phyloP scores from a whole-genome alignment of 2,797 vertebrate genomes.

The Otolemur crassicaudatus region DNA sequence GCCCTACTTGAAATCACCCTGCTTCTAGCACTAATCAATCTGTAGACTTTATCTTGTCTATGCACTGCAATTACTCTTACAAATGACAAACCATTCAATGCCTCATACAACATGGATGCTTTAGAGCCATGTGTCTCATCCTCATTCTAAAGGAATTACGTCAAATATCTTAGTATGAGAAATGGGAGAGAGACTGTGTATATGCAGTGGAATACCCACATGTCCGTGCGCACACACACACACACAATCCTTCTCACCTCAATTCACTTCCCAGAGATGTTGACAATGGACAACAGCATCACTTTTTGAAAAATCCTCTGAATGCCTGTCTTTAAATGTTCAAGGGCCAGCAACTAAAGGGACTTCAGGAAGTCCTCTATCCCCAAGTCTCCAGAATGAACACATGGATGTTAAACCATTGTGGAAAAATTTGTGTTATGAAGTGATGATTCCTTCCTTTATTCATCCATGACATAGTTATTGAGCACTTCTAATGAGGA shows the following conservation, averaged over 20 bases:
- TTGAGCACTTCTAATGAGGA: neutral
- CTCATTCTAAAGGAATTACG: conserved; percentile 17
- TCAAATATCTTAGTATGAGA: neutral
- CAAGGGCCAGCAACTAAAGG: neutral
- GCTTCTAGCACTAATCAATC: neutral
- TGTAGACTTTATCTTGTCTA: neutral
- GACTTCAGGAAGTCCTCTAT: neutral
- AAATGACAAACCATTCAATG: neutral
- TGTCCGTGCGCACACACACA: neutral
- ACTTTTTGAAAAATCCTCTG: neutral
- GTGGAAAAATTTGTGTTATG: neutral
- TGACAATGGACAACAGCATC: neutral
- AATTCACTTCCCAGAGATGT: neutral
- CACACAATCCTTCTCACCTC: neutral
- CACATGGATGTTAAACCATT: neutral
- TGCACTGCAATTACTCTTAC: neutral
- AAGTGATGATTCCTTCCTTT: neutral
- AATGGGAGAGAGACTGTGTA: neutral
- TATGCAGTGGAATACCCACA: neutral
- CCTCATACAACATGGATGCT: neutral
- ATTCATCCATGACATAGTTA: neutral
- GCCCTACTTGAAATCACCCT: neutral
- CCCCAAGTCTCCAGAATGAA: conserved; percentile 26
- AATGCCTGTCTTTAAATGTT: neutral
- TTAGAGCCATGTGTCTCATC: neutral